These are phyloP conservation scores for Zoroaster sp. DNA, from an alignment of 53 echinoderm and acorn worm genomes.

Conservation along the genomic window DNA sequence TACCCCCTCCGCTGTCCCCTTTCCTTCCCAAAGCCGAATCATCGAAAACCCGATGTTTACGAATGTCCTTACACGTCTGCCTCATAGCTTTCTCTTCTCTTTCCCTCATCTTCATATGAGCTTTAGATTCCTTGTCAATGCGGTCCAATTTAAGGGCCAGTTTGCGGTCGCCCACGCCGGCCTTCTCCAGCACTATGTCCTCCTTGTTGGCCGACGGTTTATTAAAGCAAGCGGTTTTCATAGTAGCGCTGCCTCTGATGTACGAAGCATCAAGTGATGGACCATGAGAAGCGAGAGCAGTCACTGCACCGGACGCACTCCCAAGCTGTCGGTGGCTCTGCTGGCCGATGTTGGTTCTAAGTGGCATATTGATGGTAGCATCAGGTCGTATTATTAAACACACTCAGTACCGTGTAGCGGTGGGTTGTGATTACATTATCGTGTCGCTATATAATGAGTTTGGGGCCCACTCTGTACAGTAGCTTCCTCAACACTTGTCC, in stretches of 20 bases:
- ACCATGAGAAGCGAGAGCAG: not conserved
- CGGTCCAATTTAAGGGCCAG: conserved; percentile 64
- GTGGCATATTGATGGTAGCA: not conserved
- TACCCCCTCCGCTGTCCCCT: not conserved
- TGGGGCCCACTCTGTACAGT: not conserved
- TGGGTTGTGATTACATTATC: conserved; percentile 2
- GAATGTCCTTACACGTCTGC: conserved; percentile 52
- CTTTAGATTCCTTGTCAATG: conserved; percentile 64
- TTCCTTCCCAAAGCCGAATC: conserved; percentile 28
- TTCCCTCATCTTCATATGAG: conserved; percentile 64
- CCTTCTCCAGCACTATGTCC: conserved; percentile 57
- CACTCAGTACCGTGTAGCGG: not conserved
- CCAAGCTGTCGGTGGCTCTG: conserved; percentile 23
- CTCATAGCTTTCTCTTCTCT: conserved; percentile 60
- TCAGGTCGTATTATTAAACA: not conserved
- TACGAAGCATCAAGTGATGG: not conserved
- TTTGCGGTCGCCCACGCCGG: conserved; percentile 61
- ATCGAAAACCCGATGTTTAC: conserved; percentile 36
- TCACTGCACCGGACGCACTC: conserved; percentile 24
- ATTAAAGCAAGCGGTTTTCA: not conserved
- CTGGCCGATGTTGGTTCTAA: conserved; percentile 35
- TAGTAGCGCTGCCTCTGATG: not conserved
- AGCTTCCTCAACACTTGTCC: not conserved
- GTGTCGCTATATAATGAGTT: not conserved
- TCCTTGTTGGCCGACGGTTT: conserved; percentile 48